phyloP scores from a whole-genome alignment of 2,797 vertebrate species.

The Fistularia tabacaria region DNA sequence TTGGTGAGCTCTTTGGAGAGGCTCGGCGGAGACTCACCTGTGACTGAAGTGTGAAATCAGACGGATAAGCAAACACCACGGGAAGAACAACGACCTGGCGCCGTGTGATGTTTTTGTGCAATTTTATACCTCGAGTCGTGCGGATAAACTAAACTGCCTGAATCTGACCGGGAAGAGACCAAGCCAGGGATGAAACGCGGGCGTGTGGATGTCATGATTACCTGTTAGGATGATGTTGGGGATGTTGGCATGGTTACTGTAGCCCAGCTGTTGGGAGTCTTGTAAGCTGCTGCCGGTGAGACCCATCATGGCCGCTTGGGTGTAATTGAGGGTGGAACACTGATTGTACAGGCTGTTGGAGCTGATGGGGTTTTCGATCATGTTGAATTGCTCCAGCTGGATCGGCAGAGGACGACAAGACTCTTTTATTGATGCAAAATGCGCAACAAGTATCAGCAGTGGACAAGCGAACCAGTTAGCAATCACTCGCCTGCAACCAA shows the following conservation, averaged over 20 bases:
- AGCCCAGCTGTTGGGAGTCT: conserved; percentile 86
- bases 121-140: too few species aligned
- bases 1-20: conserved; percentile 97
- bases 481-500: too few species aligned
- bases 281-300: conserved; percentile 89
- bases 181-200: too few species aligned
- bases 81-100: too few species aligned
- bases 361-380: conserved; percentile 93
- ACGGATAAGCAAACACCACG: conserved; percentile 14
- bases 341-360: conserved; percentile 90
- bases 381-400: conserved; percentile 98
- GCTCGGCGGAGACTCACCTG: conserved; percentile 96
- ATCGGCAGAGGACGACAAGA: not conserved
- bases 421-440: too few species aligned
- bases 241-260: conserved; percentile 91
- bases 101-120: not conserved
- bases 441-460: too few species aligned
- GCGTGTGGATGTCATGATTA: conserved; percentile 39
- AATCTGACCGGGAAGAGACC: too few species aligned
- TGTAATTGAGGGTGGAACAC: conserved; percentile 95
- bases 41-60: conserved; percentile 56
- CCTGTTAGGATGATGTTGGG: conserved; percentile 99
- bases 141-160: too few species aligned
- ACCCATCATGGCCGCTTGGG: conserved; percentile 97
- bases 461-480: too few species aligned